Conservation (phyloP, 2,797 vertebrate species). For the Melopsittacus undulatus region DNA sequence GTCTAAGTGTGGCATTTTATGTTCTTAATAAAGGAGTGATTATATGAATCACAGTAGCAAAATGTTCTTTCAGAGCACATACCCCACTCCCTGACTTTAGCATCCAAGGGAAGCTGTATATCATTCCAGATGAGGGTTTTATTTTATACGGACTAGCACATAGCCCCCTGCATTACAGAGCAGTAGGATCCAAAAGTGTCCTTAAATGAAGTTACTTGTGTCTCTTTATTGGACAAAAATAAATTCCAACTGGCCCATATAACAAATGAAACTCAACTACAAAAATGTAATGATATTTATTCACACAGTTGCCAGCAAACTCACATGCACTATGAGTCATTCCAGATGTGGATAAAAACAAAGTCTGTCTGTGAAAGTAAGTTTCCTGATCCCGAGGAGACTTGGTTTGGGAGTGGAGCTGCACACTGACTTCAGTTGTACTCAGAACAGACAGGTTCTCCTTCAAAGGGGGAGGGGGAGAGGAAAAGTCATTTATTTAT, state of each 20-base stretch:
- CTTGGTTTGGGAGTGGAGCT: constrained; percentile 64
- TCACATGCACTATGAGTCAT: constrained; percentile 83
- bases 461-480: constrained; percentile 12
- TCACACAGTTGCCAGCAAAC: constrained; percentile 76
- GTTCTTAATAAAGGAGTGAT: constrained; percentile 33
- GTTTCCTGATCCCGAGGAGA: constrained; percentile 74
- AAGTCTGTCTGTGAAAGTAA: constrained; percentile 76
- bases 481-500: constrained; percentile 29
- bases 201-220: constrained; percentile 61
- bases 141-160: background rate
- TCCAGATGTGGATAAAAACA: constrained; percentile 85
- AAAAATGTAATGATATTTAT: constrained; percentile 81
- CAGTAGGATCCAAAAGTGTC: background rate
- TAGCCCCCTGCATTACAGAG: background rate
- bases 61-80: constrained; percentile 17
- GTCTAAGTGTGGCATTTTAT: background rate
- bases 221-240: constrained; percentile 74
- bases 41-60: constrained; percentile 56
- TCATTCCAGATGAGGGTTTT: background rate
- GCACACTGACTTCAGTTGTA: constrained; percentile 33
- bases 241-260: constrained; percentile 76
- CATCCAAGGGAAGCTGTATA: background rate
- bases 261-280: constrained; percentile 76
- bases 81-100: background rate
- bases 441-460: constrained; percentile 43